These are phyloP conservation scores for Sphaerodactylus townsendi DNA, from an alignment of 2,113 vertebrate genomes.

Conservation along the genomic window DNA sequence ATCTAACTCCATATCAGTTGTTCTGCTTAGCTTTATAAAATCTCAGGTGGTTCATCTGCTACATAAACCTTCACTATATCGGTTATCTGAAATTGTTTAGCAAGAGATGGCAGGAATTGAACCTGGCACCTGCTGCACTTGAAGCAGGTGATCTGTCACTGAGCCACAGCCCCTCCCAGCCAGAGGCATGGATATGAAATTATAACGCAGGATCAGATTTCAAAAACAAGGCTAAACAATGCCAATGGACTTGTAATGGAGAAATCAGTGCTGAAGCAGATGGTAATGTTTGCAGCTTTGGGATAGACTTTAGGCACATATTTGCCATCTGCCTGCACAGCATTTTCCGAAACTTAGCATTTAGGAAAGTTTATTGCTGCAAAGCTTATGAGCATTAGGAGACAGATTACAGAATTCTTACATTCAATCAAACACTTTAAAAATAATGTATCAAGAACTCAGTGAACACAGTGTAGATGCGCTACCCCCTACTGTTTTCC, in stretches of 20 bases:
- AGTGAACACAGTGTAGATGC: not conserved
- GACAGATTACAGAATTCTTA: slow-evolving; percentile 54
- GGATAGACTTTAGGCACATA: slow-evolving; percentile 66
- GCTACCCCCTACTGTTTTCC: not conserved
- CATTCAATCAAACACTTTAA: slow-evolving; percentile 57
- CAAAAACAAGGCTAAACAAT: slow-evolving; percentile 42
- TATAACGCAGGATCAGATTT: slow-evolving; percentile 23
- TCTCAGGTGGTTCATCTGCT: not conserved
- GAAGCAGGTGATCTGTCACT: no score
- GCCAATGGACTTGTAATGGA: slow-evolving; percentile 49
- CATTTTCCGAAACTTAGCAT: slow-evolving; percentile 69
- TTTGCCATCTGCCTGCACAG: slow-evolving; percentile 60
- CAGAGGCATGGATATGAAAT: slow-evolving; percentile 15
- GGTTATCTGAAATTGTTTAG: no score
- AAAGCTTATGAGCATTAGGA: slow-evolving; percentile 61
- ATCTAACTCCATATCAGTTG: no score
- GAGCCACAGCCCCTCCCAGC: no score
- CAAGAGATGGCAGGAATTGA: no score
- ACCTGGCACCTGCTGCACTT: no score
- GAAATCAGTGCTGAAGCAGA: slow-evolving; percentile 57
- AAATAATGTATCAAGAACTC: slow-evolving; percentile 29
- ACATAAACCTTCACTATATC: not conserved
- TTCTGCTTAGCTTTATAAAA: no score
- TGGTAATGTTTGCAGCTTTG: slow-evolving; percentile 66
- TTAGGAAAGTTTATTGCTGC: slow-evolving; percentile 64